Percentiles rank a stretch among this genome's conserved stretches.
Evolutionary conservation across 2,888 invertebrate species (phyloP).

Genomic region (Nineta flava): DNA sequence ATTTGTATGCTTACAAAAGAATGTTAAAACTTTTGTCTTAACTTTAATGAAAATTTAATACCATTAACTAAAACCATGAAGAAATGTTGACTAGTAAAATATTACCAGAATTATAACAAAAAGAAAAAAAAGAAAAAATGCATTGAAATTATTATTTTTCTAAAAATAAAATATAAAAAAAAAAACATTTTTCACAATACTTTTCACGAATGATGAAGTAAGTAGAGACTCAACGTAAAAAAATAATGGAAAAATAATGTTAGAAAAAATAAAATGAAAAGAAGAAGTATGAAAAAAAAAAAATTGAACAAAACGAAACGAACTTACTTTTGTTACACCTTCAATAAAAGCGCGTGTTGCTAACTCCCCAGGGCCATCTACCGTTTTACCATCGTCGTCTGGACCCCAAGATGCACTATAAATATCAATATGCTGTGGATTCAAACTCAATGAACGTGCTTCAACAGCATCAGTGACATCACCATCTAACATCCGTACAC

Average conservation of each 20-base stretch:
- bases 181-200: no score
- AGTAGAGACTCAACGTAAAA: not conserved
- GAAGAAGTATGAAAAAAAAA: not conserved
- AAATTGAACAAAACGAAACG: not conserved
- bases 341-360: conserved; percentile 91
- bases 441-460: conserved; percentile 82
- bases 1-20: no score
- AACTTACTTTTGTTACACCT: conserved; percentile 73
- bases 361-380: conserved; percentile 91
- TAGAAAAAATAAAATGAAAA: not conserved
- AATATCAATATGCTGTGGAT: conserved; percentile 94
- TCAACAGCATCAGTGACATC: conserved; percentile 99
- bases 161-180: no score
- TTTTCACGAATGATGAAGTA: no score
- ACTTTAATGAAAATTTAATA: no score
- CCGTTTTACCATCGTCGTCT: conserved; percentile 95
- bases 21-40: no score
- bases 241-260: conserved; percentile 1
- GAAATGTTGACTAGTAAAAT: no score
- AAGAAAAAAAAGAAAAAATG: no score
- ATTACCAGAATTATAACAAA: no score
- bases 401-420: conserved; percentile 99
- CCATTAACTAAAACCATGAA: no score
- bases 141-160: no score
- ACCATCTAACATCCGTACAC: conserved; percentile 95